Base-by-base conservation (phyloP, 2,113 vertebrate genomes). In the Psephotus haematonotus region DNA sequence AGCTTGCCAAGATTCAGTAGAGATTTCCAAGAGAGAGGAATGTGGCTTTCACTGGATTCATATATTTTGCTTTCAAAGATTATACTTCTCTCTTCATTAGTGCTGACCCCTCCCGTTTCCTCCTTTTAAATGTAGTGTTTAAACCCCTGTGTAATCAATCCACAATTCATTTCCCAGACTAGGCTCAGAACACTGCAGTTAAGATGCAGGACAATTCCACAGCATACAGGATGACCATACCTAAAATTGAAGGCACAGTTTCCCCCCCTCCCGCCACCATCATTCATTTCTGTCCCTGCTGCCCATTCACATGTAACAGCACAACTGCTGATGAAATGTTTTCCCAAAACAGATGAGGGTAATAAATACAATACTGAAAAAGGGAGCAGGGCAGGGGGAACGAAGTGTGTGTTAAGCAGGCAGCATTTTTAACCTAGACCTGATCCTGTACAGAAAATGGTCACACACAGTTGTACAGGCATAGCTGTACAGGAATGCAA, bases 311-410 rank as follows among this genome's bases (percentile, higher is more conserved):
- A 74, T 86, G 7, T 27, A 94, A 85, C 46, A 86, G 68, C 50
- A 67, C 50, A 81, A 94, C n/a, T 86, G 86, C 60, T 82, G 69
- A 70, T 37, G 37, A 82, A 92, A 93, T 77, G 57, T 74, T 92
- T 88, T 77, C 65, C 27, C 37, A 62, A 90, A 90, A 90, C 35
- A 94, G 59, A 86, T 62, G 28, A 95, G 46, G 31, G 63, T 96
- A 92, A 80, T 69, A 85, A 93, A 94, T 79, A 35, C 22, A 93
- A 68, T 64, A 76, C 33, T 23, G 44, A 64, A 88, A 67, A 31
- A 27, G 3, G 4, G 2, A 17, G 8, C 55, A 23, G 4, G 33
- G 55, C 2, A 15, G 33, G 4, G 8, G 7, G 7, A 35, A 13
- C 14, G 12, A 4, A 5, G 6, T 8, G 6, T 20, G 31, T 57